Evolutionary conservation across 1,140 invertebrate species (phyloP), one percentile per base, ranked within the genome.

Genomic region (Polyergus mexicanus): DNA sequence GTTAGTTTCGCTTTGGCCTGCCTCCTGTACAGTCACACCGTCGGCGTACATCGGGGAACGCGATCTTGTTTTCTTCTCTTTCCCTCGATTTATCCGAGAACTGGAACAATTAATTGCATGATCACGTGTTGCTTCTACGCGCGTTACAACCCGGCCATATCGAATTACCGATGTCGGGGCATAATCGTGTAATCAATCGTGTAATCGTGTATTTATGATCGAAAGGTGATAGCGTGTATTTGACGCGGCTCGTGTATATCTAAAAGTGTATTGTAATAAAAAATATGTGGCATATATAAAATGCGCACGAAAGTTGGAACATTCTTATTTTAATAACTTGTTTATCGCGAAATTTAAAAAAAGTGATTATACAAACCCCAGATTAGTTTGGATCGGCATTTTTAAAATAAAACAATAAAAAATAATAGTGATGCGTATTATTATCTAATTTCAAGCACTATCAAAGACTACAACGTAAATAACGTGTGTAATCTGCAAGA

Each of bases 1-100:
- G 91, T 92, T 93, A 94, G 94, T 94, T 91, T 88, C 85, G 72
- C 76, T 63, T 63, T 84, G 93, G 87, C 90, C 86, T 89, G 91
- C 91, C 78, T 76, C 47, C 75, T 60, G 92, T 85, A 84, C 91
- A 92, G 91, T 91, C 87, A 86, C 80, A 86, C 76, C 87, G 62
- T 41, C 77, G 56, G 51, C 44, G 22, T 75, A 28, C 22, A 69
- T 51, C 47, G 66, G n/a, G 63, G 63, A 80, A 68, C 72, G 11
- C 5, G 1, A 35, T 38, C 13, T 41, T n/a, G 13, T 28, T 74
- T 60, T 60, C 47, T 22, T 22, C 25, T 58, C n/a, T 25, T 77
- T 75, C 68, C 47, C 11, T 28, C 8, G 25, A 11, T 19, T 68
- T 3, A 19, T 62, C 11, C 28, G 10, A 32, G n/a, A 68, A 72